These are phyloP conservation scores for Hyles vespertilio DNA, from an alignment of 1,140 invertebrate genomes.

Conservation along the genomic window DNA sequence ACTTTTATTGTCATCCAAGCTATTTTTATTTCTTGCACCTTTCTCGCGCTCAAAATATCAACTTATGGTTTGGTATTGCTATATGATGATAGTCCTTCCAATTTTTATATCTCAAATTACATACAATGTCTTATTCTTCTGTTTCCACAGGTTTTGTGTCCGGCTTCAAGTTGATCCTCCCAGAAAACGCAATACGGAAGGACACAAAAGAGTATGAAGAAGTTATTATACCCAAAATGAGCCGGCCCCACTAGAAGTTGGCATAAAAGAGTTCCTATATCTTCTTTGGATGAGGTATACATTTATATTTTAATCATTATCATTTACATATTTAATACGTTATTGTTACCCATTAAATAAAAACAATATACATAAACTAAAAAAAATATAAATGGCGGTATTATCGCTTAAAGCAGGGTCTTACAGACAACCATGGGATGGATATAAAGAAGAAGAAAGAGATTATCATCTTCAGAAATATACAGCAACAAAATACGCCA, in stretches of 20 bases:
- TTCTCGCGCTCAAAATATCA: background rate
- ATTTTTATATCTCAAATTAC: background rate
- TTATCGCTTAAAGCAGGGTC: no score
- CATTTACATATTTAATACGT: no score
- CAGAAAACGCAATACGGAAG: constrained; percentile 84
- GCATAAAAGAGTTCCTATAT: constrained; percentile 82
- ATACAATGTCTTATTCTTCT: background rate
- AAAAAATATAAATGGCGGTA: no score
- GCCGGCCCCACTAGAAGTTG: constrained; percentile 79
- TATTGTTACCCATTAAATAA: no score
- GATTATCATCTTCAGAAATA: no score
- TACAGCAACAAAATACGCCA: no score
- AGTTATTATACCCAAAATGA: constrained; percentile 90
- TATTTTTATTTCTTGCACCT: background rate
- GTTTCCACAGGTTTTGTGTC: constrained; percentile 82
- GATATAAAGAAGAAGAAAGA: no score
- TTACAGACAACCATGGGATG: no score
- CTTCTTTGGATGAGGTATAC: constrained; percentile 85
- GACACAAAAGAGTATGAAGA: constrained; percentile 88
- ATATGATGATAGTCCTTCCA: no score
- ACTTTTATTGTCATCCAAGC: no score
- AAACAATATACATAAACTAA: no score
- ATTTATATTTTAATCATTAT: no score
- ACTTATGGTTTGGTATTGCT: background rate
- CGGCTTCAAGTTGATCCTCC: constrained; percentile 87